Base-by-base conservation (phyloP, 30 jellyfish, hydroid and myxozoan species). In the Catostylus mosaicus region DNA sequence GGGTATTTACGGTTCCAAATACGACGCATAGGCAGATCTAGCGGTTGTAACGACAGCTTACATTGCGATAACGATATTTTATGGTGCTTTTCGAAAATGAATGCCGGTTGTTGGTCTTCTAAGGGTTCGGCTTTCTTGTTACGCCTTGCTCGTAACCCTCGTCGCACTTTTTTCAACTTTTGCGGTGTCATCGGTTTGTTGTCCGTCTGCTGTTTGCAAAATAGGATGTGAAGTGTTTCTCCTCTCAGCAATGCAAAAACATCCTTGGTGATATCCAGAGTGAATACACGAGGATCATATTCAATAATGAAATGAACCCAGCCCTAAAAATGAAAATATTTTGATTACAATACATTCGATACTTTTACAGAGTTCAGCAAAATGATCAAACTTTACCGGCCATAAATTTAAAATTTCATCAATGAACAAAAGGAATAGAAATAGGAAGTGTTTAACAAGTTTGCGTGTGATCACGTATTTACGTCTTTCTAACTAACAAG, bases 1-100 rank as follows among this genome's bases (percentile, higher is more conserved):
- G 99, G 99, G 61, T 87, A 95, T 56, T 95, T 95, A 33, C 95
- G 88, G 57, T 95, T 95, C 99, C 99, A 95, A 32, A 95, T 86
- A 27, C 99, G 77, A 24, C 97, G 66, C 96, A 95, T 90, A 0
- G 99, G 96, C 66, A 95, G 78, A 59, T 95, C 99, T 31, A 67
- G 81, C 46, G 99, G 99, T 30, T 82, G 84, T 24, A 95, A 31
- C 43, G 85, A 54, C 38, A 87, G 35, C 33, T 33, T 64, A 40
- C 98, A 95, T 46, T 75, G 54, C 23, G 96, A 33, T 26, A 95
- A 57, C 46, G 86, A 97, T 32, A 95, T 66, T 36, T 67, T 78
- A 50, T 73, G 89, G 31, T 86, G 92, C 67, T 84, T 77, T 31
- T 86, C 97, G 56, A 94, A 94, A 8, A 69, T 65, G 57, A 94